Evolutionary conservation across 2,888 invertebrate genomes (phyloP).

Genomic region (Luperina nickerlii): DNA sequence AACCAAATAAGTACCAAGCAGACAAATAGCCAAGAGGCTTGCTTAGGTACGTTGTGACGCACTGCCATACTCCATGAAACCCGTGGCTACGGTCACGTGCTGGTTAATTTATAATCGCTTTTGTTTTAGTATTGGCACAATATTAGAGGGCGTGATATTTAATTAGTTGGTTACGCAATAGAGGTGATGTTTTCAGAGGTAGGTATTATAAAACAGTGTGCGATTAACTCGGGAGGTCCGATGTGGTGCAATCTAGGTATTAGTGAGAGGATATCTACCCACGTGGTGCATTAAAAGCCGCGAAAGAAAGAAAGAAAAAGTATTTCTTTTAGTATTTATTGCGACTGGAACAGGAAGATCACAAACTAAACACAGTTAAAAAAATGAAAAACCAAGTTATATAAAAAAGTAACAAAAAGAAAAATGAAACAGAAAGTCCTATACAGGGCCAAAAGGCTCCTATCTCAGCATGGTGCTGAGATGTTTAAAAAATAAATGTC

Average conservation of each 20-base stretch:
- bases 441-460: no score
- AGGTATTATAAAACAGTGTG: background rate
- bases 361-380: no score
- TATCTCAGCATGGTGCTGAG: no score
- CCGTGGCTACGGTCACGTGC: slow-evolving; percentile 54
- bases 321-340: no score
- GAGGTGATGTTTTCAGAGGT: background rate
- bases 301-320: no score
- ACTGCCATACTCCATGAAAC: slow-evolving; percentile 47
- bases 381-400: no score
- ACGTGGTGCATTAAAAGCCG: no score
- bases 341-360: no score
- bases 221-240: background rate
- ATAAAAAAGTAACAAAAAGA: no score
- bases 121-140: slow-evolving; percentile 6
- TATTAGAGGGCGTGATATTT: background rate
- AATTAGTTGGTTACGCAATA: background rate
- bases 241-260: background rate
- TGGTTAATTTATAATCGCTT: slow-evolving; percentile 29
- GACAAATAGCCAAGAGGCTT: slow-evolving; percentile 54
- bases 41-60: slow-evolving; percentile 60
- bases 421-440: no score
- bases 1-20: slow-evolving; percentile 12
- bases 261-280: background rate
- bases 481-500: no score